Evolutionary conservation across 1,140 invertebrate species (phyloP).

Genomic region (Hycleus cichorii): DNA sequence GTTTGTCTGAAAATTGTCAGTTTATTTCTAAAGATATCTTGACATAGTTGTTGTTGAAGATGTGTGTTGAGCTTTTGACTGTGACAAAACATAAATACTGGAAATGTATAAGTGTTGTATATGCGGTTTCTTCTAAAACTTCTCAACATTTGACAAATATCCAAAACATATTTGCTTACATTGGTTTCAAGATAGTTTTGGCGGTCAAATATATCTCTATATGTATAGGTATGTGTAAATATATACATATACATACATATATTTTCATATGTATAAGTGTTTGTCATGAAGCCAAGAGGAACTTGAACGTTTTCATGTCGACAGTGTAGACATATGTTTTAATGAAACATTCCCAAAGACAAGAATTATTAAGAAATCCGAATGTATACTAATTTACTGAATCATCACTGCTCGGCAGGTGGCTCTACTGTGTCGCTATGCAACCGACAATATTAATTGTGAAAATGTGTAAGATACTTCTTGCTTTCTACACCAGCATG

Average conservation of each 20-base stretch:
- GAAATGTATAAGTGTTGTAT: conserved; percentile 13
- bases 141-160: conserved; percentile 27
- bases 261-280: neutral
- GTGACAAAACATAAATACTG: conserved; percentile 30
- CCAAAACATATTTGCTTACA: conserved; percentile 27
- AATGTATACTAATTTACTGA: conserved; percentile 13
- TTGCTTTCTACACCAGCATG: conserved; percentile 7
- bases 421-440: conserved; percentile 1
- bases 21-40: too few relatives aligned
- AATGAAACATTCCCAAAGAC: conserved; percentile 10
- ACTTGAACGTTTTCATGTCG: conserved; percentile 5
- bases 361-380: conserved; percentile 16
- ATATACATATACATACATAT: too few relatives aligned
- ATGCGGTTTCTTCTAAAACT: too few relatives aligned
- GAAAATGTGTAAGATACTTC: conserved; percentile 4
- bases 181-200: neutral
- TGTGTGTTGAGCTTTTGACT: neutral
- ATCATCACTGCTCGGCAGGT: conserved; percentile 8
- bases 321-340: conserved; percentile 10
- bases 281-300: conserved; percentile 4
- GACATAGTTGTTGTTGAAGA: too few relatives aligned
- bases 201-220: too few relatives aligned
- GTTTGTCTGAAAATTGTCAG: too few relatives aligned
- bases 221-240: too few relatives aligned
- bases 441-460: conserved; percentile 7